Percentiles rank a stretch among this genome's conserved stretches.
Conservation (phyloP, 2,888 invertebrate species). For the Bugula neritina region DNA sequence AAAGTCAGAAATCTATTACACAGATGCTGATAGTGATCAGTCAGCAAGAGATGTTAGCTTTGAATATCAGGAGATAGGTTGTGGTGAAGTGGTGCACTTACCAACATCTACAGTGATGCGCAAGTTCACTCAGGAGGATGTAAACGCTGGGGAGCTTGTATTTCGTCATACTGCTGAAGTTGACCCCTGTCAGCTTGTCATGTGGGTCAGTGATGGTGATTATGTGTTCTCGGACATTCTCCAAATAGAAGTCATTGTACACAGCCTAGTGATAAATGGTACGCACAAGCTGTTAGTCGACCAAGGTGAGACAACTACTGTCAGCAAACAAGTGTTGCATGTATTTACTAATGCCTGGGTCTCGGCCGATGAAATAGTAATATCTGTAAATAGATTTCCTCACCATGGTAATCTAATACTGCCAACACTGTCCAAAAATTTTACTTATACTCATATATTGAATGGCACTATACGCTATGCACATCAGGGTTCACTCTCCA, state of each 20-base stretch:
- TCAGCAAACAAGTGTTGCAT: neutral
- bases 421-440: neutral
- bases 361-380: neutral
- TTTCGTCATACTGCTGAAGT: neutral
- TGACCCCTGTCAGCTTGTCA: neutral
- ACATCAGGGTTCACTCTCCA: slow-evolving; percentile 8
- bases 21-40: slow-evolving; percentile 8
- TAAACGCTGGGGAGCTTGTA: neutral
- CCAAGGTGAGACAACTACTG: neutral
- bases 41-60: neutral
- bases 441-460: neutral
- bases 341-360: neutral
- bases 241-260: neutral
- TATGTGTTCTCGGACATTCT: slow-evolving; percentile 1
- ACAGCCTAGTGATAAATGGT: neutral
- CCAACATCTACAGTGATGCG: neutral
- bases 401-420: neutral
- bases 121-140: neutral
- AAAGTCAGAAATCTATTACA: neutral
- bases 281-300: neutral
- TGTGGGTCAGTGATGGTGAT: neutral
- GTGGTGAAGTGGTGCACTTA: slow-evolving; percentile 1
- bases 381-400: neutral
- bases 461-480: neutral
- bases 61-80: neutral